Conservation (phyloP, 2,888 invertebrate species). For the Aplocera efformata region DNA sequence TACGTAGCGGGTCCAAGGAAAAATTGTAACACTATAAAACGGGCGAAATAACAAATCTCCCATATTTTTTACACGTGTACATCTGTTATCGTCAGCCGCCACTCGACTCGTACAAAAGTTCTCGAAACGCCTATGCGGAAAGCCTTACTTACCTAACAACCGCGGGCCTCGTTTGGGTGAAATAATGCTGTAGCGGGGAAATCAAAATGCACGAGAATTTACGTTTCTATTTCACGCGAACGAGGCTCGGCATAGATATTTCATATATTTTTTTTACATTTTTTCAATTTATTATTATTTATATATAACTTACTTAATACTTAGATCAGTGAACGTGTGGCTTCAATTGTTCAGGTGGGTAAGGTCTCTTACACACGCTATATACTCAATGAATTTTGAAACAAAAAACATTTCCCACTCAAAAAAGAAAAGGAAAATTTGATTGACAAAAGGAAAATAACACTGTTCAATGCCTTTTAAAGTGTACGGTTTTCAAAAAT, state of each 20-base stretch:
- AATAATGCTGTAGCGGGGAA: conserved; percentile 48
- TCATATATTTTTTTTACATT: conserved; percentile 52
- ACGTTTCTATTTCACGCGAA: conserved; percentile 56
- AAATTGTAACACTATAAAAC: conserved; percentile 18
- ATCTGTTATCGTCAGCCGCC: too few relatives aligned
- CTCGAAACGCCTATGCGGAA: conserved; percentile 60
- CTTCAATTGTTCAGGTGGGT: conserved; percentile 77
- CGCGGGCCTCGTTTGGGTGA: conserved; percentile 63
- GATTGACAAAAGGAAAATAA: conserved; percentile 48
- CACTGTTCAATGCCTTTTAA: conserved; percentile 32
- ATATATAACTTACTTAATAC: conserved; percentile 77
- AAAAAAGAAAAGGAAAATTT: conserved; percentile 37
- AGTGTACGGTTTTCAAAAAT: conserved; percentile 6
- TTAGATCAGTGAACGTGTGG: conserved; percentile 75
- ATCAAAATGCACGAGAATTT: conserved; percentile 40
- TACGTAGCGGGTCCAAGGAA: conserved; percentile 33
- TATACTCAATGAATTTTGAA: conserved; percentile 27
- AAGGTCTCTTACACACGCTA: conserved; percentile 66
- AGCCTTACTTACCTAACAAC: conserved; percentile 63
- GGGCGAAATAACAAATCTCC: conserved; percentile 18
- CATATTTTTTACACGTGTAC: conserved; percentile 24
- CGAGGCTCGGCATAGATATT: conserved; percentile 61
- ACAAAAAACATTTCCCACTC: conserved; percentile 21
- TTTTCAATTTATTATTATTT: conserved; percentile 59
- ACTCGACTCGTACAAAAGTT: conserved; percentile 48